Evolutionary conservation across 1,140 invertebrate genomes (phyloP).

Genomic region (Drosophila eugracilis): DNA sequence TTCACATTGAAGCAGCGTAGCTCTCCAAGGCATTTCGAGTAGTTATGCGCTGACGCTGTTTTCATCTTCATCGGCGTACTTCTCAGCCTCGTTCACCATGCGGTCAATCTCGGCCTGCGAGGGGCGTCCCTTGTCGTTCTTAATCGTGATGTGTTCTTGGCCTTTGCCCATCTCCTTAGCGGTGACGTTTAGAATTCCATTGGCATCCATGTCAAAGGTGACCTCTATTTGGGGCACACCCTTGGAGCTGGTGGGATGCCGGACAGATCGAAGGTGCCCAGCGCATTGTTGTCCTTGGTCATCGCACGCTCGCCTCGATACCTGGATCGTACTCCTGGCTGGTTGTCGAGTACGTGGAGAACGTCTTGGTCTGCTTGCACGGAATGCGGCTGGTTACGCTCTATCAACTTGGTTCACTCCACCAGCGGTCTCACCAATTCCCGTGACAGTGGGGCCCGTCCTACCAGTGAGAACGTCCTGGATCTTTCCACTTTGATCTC

Average conservation of each 20-base stretch:
- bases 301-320: slow-evolving; percentile 85
- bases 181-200: slow-evolving; percentile 88
- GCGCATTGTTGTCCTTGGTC: slow-evolving; percentile 90
- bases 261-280: slow-evolving; percentile 91
- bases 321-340: slow-evolving; percentile 89
- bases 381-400: slow-evolving; percentile 88
- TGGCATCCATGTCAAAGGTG: slow-evolving; percentile 88
- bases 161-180: slow-evolving; percentile 87
- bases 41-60: slow-evolving; percentile 88
- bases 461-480: slow-evolving; percentile 87
- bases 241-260: slow-evolving; percentile 93
- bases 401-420: slow-evolving; percentile 88
- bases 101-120: slow-evolving; percentile 92
- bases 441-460: slow-evolving; percentile 86
- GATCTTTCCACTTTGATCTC: slow-evolving; percentile 90
- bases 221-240: slow-evolving; percentile 92
- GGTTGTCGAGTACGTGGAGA: slow-evolving; percentile 90
- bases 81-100: slow-evolving; percentile 75
- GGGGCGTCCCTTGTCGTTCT: slow-evolving; percentile 93
- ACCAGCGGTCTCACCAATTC: slow-evolving; percentile 87
- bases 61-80: slow-evolving; percentile 87
- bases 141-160: slow-evolving; percentile 93
- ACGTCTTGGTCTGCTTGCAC: slow-evolving; percentile 88
- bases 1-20: slow-evolving; percentile 91
- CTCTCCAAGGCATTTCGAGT: slow-evolving; percentile 88